Evolutionary conservation across 2,113 vertebrate species (phyloP), one percentile per base, ranked within the genome.

Genomic region (Pterophyllum scalare): DNA sequence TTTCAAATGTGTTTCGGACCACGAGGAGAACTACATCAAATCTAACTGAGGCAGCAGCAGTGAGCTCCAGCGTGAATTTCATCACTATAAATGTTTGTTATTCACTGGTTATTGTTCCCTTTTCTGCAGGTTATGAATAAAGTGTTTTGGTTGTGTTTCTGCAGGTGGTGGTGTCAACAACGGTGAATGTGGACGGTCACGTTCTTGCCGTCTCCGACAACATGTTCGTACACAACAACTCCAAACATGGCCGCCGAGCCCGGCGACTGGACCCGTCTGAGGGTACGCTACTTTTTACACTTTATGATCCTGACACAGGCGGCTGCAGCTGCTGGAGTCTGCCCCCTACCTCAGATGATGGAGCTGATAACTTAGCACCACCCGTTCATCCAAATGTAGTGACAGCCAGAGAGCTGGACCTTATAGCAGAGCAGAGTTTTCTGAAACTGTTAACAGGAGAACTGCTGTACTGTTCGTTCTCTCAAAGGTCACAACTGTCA

Each of bases 211-310:
- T 96, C 20, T 95, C 94, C 0, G 95, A 96, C 86, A 96, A 95
- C 93, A 96, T 96, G 95, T 96, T 96, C 1, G 95, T 96, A 5
- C 95, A 96, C 91, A 96, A 96, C 91, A 96, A 96, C 90, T 96
- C 95, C 75, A 96, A 96, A 88, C 95, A 96, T 75, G 95, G 95
- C n/a, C 93, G 95, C 65, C 87, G 95, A 6, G 95, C 95, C 3
- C 89, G 95, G 9, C 89, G 95, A 64, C 89, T 95, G 59, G 95
- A 96, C 86, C 95, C 95, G 0, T 94, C 94, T 60, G 95, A 96
- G 88, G 95, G 95, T 94, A 93, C 11, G 59, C 14, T 13, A 26
- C 8, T 52, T 60, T 52, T 46, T 5, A 35, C 13, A 15, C 40
- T 4, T 26, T 28, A 22, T 46, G 43, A 38, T 38, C 33, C 33